phyloP scores from a whole-genome alignment of 2,113 vertebrate genomes.

The Cariama cristata region DNA sequence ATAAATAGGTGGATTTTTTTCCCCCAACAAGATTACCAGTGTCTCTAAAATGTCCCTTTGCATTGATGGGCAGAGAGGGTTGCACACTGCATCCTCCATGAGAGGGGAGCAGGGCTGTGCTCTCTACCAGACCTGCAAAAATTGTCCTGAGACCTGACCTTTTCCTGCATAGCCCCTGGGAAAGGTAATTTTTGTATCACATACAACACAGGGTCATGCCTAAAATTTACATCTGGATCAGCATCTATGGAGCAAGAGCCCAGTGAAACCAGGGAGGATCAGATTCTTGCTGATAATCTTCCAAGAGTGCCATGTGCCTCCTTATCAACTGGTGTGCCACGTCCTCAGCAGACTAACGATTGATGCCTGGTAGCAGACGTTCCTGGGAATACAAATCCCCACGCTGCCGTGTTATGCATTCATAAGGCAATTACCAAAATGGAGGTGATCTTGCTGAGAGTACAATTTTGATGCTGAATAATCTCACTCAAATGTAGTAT shows the following conservation, averaged over 20 bases:
- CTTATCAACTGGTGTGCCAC: not conserved
- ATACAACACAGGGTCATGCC: not conserved
- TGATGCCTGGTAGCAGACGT: conserved; percentile 48
- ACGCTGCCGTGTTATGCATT: conserved; percentile 48
- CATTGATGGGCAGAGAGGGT: not conserved
- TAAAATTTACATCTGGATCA: not conserved
- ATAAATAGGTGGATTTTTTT: not conserved
- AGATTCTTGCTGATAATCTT: not conserved
- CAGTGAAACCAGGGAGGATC: not conserved
- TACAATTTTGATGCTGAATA: conserved; percentile 55
- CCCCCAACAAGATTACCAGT: not conserved
- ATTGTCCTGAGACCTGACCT: not conserved
- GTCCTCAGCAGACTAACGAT: not conserved
- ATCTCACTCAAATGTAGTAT: not conserved
- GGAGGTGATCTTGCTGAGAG: conserved; percentile 30
- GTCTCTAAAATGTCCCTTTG: not conserved
- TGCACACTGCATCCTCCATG: not conserved
- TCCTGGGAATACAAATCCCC: conserved; percentile 67
- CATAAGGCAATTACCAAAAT: conserved; percentile 64
- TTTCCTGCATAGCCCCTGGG: not conserved
- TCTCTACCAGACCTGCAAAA: not conserved
- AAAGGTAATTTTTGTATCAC: not conserved
- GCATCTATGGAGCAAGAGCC: not conserved
- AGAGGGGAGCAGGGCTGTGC: not conserved
- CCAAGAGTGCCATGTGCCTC: not conserved